phyloP scores from a whole-genome alignment of 2,113 vertebrate genomes.

The Benitochromis conjunctus region DNA sequence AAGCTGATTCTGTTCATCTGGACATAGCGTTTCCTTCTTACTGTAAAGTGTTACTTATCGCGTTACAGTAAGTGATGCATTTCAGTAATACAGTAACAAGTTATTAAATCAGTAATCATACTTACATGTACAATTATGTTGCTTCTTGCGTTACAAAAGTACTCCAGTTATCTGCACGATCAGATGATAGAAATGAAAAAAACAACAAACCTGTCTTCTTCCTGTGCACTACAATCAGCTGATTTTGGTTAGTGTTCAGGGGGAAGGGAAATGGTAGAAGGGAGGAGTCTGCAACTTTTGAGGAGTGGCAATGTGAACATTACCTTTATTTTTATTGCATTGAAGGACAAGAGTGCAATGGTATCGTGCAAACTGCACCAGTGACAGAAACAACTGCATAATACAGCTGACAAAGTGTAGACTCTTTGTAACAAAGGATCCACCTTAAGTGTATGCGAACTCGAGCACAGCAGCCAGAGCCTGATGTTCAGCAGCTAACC shows the following conservation, averaged over 20 bases:
- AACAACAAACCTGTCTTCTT: background rate
- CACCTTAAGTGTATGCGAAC: background rate
- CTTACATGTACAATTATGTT: background rate
- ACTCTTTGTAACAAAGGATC: background rate
- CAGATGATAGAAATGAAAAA: background rate
- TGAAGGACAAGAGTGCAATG: background rate
- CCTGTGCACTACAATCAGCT: background rate
- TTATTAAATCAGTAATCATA: background rate
- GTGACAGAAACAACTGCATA: background rate
- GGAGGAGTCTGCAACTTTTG: fast-evolving
- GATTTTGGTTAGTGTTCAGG: background rate
- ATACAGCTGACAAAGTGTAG: background rate
- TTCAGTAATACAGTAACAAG: fast-evolving
- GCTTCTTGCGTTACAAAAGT: background rate
- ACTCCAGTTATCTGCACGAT: background rate
- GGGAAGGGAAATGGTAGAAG: background rate
- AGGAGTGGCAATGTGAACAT: background rate
- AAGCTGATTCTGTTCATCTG: background rate
- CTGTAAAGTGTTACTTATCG: background rate
- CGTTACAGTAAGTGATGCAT: background rate
- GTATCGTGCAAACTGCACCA: background rate
- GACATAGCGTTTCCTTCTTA: background rate
- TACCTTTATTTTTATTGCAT: background rate
- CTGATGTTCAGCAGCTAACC: background rate
- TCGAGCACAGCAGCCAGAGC: background rate